phyloP scores from a whole-genome alignment of 2,888 invertebrate genomes.

The Hyposoter dolosus region DNA sequence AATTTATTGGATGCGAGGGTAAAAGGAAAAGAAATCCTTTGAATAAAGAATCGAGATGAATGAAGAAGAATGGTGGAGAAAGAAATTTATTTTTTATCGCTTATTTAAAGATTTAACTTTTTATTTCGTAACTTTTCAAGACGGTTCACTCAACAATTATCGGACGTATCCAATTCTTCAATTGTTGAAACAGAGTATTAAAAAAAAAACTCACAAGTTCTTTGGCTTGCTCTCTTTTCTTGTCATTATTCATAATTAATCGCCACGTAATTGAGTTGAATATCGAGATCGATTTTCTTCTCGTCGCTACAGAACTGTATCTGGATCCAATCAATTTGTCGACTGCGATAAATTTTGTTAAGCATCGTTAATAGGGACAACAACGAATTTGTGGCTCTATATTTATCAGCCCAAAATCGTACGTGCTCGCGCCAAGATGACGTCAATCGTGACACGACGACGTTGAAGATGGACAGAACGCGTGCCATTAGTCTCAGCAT shows the following conservation, averaged over 20 bases:
- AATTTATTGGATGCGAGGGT: conserved; percentile 4
- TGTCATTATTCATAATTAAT: neutral
- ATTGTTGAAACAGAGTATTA: neutral
- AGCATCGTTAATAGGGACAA: neutral
- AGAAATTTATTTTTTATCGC: neutral
- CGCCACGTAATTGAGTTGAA: neutral
- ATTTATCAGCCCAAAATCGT: neutral
- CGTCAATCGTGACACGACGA: conserved; percentile 32
- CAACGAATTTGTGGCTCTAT: conserved; percentile 7
- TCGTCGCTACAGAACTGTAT: neutral
- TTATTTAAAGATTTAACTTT: neutral
- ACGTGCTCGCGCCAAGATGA: conserved; percentile 36
- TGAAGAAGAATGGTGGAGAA: neutral
- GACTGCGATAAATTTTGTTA: neutral
- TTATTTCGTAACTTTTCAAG: neutral
- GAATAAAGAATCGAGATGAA: conserved; percentile 5
- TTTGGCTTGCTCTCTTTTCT: neutral
- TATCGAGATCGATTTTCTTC: neutral
- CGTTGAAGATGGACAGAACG: conserved; percentile 35
- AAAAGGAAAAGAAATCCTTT: conserved; percentile 5
- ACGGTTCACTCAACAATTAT: neutral
- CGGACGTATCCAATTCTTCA: neutral
- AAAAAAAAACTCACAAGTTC: neutral
- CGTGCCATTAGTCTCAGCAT: conserved; percentile 59
- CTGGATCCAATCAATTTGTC: neutral